phyloP scores from a whole-genome alignment of 2,113 vertebrate genomes.

The Gymnogyps californianus region DNA sequence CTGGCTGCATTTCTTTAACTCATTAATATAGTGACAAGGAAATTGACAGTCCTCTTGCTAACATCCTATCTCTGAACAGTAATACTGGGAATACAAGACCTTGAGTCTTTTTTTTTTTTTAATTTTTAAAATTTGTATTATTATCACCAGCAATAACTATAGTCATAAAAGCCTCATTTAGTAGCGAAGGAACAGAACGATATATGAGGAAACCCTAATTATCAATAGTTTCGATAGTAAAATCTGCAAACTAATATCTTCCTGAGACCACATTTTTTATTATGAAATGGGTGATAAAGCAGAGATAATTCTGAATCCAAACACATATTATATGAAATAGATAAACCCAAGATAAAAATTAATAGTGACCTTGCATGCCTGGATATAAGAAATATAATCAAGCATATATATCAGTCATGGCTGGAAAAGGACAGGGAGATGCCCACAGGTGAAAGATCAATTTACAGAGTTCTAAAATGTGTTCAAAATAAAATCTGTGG shows the following conservation, averaged over 20 bases:
- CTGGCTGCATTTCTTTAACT: slow-evolving; percentile 58
- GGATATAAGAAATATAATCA: slow-evolving; percentile 32
- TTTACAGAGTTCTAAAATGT: slow-evolving; percentile 31
- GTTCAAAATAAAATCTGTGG: slow-evolving; percentile 16
- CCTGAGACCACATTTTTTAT: slow-evolving; percentile 37
- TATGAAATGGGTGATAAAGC: slow-evolving; percentile 59
- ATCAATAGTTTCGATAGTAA: slow-evolving; percentile 39
- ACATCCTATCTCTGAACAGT: neutral
- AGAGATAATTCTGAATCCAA: slow-evolving; percentile 54
- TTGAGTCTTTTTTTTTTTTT: neutral
- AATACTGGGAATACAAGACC: neutral
- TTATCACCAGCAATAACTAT: slow-evolving; percentile 39
- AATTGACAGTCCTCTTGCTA: slow-evolving; percentile 29
- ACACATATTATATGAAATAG: slow-evolving; percentile 31
- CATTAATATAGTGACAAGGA: slow-evolving; percentile 26
- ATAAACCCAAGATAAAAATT: slow-evolving; percentile 54
- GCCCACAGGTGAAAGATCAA: slow-evolving; percentile 35
- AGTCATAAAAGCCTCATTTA: slow-evolving; percentile 33
- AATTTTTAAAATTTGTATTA: slow-evolving; percentile 16
- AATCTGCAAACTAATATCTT: slow-evolving; percentile 57
- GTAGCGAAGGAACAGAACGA: neutral
- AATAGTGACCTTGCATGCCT: slow-evolving; percentile 41
- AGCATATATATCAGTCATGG: neutral
- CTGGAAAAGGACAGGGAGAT: neutral
- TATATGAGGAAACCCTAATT: slow-evolving; percentile 57